Evolutionary conservation across 2,797 vertebrate species (phyloP).

Genomic region (Gymnothorax javanicus): DNA sequence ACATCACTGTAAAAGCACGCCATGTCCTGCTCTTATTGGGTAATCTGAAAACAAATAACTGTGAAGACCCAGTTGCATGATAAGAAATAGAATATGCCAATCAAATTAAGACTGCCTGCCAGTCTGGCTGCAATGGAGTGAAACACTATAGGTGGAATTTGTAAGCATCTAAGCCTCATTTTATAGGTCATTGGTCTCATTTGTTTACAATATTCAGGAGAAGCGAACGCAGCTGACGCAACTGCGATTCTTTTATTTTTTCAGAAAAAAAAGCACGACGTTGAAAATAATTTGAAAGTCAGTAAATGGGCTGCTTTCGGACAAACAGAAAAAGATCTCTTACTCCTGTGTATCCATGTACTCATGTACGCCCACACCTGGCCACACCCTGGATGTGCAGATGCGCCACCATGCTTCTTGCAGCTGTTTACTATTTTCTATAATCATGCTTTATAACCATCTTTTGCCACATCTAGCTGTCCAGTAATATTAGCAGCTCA

Average conservation of each 20-base stretch:
- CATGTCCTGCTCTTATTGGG: constrained; percentile 58
- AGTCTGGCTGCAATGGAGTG: constrained; percentile 57
- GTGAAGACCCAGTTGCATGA: constrained; percentile 56
- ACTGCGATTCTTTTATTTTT: not conserved
- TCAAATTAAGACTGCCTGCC: constrained; percentile 65
- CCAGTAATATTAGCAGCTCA: too few relatives aligned
- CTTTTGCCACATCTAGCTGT: too few relatives aligned
- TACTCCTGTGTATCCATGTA: not conserved
- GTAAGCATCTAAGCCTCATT: constrained; percentile 52
- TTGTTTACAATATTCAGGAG: constrained; percentile 48
- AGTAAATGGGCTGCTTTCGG: not conserved
- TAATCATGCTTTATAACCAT: too few relatives aligned
- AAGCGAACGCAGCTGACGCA: constrained; percentile 39
- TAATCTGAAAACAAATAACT: constrained; percentile 63
- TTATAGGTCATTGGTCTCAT: constrained; percentile 62
- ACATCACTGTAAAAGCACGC: constrained; percentile 56
- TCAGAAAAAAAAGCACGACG: not conserved
- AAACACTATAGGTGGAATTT: constrained; percentile 50
- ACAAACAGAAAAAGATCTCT: not conserved
- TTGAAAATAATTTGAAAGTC: not conserved
- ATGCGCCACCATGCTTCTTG: too few relatives aligned
- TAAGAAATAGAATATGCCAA: constrained; percentile 77
- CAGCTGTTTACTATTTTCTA: too few relatives aligned
- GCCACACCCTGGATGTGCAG: too few relatives aligned
- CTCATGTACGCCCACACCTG: too few relatives aligned